A percentile compares a stretch with the other conserved stretches of the same genome.
Evolutionary conservation across 2,797 vertebrate genomes (phyloP).

Genomic region (Antrozous pallidus): DNA sequence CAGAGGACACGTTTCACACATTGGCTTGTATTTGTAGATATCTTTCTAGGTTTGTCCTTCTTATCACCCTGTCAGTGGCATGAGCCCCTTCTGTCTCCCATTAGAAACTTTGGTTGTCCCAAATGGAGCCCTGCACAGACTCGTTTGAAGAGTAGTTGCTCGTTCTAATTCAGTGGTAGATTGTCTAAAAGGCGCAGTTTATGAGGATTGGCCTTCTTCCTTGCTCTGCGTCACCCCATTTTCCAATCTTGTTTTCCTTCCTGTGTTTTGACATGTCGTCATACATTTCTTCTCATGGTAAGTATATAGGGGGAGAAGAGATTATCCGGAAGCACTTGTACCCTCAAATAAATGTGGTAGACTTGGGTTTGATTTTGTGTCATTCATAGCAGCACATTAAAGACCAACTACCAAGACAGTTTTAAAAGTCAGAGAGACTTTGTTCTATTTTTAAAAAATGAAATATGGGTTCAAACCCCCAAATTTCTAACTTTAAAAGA

Average conservation of each 20-base stretch:
- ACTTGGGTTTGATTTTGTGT: background rate
- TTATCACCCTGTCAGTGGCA: background rate
- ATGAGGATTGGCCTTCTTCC: background rate
- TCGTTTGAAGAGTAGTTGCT: background rate
- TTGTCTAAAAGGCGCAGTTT: background rate
- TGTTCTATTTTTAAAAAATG: constrained; percentile 7
- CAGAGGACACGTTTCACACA: background rate
- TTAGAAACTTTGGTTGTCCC: background rate
- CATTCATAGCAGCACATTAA: background rate
- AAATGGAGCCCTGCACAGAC: background rate
- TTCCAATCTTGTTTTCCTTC: background rate
- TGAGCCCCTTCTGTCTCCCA: background rate
- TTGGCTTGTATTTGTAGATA: background rate
- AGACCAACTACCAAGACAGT: constrained; percentile 12
- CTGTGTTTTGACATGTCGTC: background rate
- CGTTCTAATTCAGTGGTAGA: background rate
- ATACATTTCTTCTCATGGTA: background rate
- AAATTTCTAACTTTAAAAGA: constrained; percentile 30
- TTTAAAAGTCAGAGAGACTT: constrained; percentile 17
- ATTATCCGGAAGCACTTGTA: background rate
- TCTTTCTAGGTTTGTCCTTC: background rate
- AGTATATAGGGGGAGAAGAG: background rate
- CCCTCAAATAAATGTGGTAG: background rate
- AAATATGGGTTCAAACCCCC: background rate
- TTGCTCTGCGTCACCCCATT: background rate